Conservation (phyloP, 2,797 vertebrate species). For the Cichlasoma orientale region DNA sequence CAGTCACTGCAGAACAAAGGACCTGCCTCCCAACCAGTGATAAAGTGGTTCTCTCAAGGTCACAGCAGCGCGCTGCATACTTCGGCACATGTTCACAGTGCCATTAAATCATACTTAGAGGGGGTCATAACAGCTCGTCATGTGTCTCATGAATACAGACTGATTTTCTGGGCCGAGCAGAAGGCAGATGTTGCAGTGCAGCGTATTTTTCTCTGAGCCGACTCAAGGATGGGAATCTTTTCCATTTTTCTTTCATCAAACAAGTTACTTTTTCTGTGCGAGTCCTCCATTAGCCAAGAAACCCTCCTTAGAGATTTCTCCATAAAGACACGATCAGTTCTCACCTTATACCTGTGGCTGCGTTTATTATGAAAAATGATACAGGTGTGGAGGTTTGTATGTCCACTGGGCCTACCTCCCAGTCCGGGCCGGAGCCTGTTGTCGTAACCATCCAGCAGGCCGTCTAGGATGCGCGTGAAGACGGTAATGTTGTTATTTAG, state of each 20-base stretch:
- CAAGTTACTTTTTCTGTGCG: not conserved
- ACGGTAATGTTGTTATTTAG: slow-evolving; percentile 95
- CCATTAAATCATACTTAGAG: slow-evolving; percentile 53
- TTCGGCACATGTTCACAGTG: slow-evolving; percentile 15
- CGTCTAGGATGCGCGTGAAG: slow-evolving; percentile 93
- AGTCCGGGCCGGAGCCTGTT: slow-evolving; percentile 92
- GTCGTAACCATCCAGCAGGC: slow-evolving; percentile 93
- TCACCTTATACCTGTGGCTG: slow-evolving; percentile 1
- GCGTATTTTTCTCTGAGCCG: not conserved
- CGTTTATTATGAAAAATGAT: slow-evolving; percentile 3
- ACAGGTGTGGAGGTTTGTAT: slow-evolving; percentile 5
- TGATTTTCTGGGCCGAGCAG: slow-evolving; percentile 17
- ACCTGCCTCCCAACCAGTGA: slow-evolving; percentile 43
- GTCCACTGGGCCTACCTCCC: slow-evolving; percentile 81
- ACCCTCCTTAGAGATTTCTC: not conserved
- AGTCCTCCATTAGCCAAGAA: not conserved
- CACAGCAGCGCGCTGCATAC: slow-evolving; percentile 31
- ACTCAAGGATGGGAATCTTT: not conserved
- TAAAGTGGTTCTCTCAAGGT: slow-evolving; percentile 68
- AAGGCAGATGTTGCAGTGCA: slow-evolving; percentile 12
- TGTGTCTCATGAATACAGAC: slow-evolving; percentile 37
- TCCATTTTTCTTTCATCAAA: slow-evolving; percentile 1
- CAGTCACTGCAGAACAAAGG: slow-evolving; percentile 53
- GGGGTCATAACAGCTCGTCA: slow-evolving; percentile 32
- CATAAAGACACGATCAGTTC: not conserved